These are phyloP conservation scores for Rhinoraja longicauda DNA, from an alignment of 2,797 vertebrate genomes.

Conservation along the genomic window DNA sequence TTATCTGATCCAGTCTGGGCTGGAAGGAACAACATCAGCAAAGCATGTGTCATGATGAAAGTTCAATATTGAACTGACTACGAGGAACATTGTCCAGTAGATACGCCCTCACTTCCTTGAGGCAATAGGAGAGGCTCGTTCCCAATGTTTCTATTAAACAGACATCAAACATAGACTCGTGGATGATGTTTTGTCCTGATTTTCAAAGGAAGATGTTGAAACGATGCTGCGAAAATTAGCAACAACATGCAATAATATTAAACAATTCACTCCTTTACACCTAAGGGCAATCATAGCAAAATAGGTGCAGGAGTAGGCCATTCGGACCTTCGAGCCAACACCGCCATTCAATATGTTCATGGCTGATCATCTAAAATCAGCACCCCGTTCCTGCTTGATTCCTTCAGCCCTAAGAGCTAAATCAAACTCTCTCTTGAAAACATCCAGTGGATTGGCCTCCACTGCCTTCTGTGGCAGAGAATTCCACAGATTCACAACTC, in stretches of 20 bases:
- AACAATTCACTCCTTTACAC: background rate
- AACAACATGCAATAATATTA: background rate
- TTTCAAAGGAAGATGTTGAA: background rate
- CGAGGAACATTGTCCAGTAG: background rate
- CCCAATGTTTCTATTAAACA: background rate
- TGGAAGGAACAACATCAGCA: background rate
- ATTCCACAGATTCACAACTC: too few relatives aligned
- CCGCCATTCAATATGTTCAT: too few relatives aligned
- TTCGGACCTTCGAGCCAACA: too few relatives aligned
- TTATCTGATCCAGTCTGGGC: background rate
- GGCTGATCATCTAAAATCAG: too few relatives aligned
- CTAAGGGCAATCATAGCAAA: background rate
- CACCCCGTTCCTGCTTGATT: too few relatives aligned
- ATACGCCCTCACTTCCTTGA: background rate
- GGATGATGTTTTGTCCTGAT: background rate
- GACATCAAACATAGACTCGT: too few relatives aligned
- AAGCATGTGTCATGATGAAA: background rate
- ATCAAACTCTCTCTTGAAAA: too few relatives aligned
- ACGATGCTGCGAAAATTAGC: background rate
- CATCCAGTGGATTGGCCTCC: too few relatives aligned
- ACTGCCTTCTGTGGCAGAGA: too few relatives aligned
- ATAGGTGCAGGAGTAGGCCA: too few relatives aligned
- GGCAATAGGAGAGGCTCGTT: background rate
- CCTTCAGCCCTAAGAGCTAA: too few relatives aligned
- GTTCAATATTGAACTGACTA: background rate